phyloP scores from a whole-genome alignment of 2,797 vertebrate genomes.

The Lepilemur ruficaudatus region DNA sequence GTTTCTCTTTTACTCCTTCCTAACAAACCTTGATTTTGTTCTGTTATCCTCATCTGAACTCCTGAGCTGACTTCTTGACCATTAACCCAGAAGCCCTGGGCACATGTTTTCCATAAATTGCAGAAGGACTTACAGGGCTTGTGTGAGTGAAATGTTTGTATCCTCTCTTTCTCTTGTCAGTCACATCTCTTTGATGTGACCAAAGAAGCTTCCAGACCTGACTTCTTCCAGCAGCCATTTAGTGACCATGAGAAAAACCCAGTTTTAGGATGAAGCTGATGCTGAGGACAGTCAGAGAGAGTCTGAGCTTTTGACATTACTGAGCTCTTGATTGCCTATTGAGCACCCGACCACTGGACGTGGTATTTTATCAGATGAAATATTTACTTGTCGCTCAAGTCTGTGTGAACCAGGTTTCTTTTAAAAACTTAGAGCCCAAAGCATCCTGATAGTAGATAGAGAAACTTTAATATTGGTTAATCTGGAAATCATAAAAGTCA shows the following conservation, averaged over 20 bases:
- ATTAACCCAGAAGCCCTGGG: not conserved
- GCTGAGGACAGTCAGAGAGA: not conserved
- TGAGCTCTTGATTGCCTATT: not conserved
- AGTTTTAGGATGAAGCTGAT: not conserved
- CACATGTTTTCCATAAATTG: not conserved
- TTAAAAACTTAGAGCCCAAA: not conserved
- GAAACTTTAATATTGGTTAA: not conserved
- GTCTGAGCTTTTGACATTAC: not conserved
- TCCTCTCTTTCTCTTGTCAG: not conserved
- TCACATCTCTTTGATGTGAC: not conserved
- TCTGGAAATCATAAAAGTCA: not conserved
- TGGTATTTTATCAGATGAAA: not conserved
- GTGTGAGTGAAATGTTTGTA: not conserved
- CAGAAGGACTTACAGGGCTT: not conserved
- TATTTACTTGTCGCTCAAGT: not conserved
- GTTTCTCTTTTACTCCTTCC: not conserved
- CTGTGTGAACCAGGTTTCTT: not conserved
- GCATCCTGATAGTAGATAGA: not conserved
- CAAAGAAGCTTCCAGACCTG: not conserved
- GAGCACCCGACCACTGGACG: not conserved
- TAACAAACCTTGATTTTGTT: slow-evolving; percentile 16
- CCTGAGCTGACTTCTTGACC: not conserved
- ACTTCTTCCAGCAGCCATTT: not conserved
- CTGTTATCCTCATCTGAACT: not conserved
- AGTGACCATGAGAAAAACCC: not conserved